Percentiles rank a stretch among this genome's conserved stretches.
Conservation (phyloP, 2,113 vertebrate species). For the Proteles cristata region DNA sequence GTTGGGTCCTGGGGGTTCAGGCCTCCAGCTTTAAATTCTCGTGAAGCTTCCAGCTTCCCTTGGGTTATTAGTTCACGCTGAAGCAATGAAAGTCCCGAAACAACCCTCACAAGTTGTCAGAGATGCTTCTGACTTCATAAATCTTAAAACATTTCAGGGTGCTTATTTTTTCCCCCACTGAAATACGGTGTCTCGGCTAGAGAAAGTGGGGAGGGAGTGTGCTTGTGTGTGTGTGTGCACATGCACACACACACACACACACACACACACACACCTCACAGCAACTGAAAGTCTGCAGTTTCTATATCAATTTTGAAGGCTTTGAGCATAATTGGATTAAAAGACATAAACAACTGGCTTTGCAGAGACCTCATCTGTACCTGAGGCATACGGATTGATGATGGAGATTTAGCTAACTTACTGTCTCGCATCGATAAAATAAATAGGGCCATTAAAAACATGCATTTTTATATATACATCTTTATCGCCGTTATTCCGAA, state of each 20-base stretch:
- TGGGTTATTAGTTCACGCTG: background rate
- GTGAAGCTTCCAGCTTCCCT: conserved; percentile 19
- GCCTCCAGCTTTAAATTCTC: conserved; percentile 31
- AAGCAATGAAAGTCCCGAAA: background rate
- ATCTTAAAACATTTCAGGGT: background rate
- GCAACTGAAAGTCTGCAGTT: background rate
- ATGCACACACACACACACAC: background rate
- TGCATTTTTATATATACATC: conserved; percentile 61
- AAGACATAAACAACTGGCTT: conserved; percentile 46
- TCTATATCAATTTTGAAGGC: conserved; percentile 21
- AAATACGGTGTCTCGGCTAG: background rate
- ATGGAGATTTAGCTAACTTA: conserved; percentile 51
- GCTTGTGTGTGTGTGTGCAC: rapidly evolving
- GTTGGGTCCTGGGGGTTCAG: background rate
- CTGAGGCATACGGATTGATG: background rate
- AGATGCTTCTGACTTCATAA: background rate
- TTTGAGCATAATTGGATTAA: conserved; percentile 54
- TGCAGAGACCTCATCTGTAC: background rate
- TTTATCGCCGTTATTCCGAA: conserved; percentile 63
- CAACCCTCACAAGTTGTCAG: background rate
- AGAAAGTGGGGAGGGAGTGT: background rate
- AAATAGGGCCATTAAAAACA: conserved; percentile 66
- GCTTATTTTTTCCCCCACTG: background rate
- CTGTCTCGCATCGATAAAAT: conserved; percentile 60
- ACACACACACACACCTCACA: background rate